A percentile compares a stretch with the other conserved stretches of the same genome.
Evolutionary conservation across 2,888 invertebrate genomes (phyloP).

Genomic region (Microctonus aethiopoides): DNA sequence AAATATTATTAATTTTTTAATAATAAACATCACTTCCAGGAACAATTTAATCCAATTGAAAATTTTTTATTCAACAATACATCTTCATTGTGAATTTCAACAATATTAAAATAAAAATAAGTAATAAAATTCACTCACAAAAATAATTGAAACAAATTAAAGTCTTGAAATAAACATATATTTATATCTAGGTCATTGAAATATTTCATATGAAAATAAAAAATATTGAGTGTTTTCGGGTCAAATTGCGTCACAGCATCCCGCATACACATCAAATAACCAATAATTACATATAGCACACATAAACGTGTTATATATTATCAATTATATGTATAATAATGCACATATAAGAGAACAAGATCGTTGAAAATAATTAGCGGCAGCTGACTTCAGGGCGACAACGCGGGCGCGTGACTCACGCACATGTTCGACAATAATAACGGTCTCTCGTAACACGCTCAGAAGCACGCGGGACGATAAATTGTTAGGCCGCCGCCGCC

Average conservation of each 20-base stretch:
- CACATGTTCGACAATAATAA: slow-evolving; percentile 33
- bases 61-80: not conserved
- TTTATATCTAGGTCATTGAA: not conserved
- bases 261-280: not conserved
- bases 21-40: too few species aligned
- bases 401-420: slow-evolving; percentile 35
- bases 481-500: slow-evolving; percentile 29
- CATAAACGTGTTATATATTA: not conserved
- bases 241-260: not conserved
- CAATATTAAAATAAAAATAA: not conserved
- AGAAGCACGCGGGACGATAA: slow-evolving; percentile 25
- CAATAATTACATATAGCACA: not conserved
- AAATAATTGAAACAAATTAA: not conserved
- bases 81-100: not conserved
- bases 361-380: slow-evolving; percentile 43
- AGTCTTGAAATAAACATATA: not conserved
- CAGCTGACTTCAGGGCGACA: slow-evolving; percentile 38
- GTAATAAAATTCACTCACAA: not conserved
- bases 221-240: not conserved
- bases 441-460: slow-evolving; percentile 25
- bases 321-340: not conserved
- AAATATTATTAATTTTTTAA: too few species aligned
- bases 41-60: not conserved
- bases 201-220: not conserved
- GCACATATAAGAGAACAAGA: slow-evolving; percentile 25